Evolutionary conservation across 2,888 invertebrate genomes (phyloP), one percentile per base, ranked within the genome.

Genomic region (Nephrotoma guestfalica): DNA sequence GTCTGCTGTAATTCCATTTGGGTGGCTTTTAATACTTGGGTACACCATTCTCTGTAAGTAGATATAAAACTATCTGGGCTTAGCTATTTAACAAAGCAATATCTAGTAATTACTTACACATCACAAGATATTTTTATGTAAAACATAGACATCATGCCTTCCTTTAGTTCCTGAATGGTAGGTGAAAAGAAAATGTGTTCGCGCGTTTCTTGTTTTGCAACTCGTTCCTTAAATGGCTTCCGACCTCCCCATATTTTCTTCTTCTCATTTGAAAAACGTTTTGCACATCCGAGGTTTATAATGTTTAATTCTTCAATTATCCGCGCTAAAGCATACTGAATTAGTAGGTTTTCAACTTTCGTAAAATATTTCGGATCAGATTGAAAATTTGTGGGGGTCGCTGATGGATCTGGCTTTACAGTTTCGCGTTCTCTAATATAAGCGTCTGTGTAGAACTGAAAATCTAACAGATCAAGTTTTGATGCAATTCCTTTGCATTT

Each of bases 71-170:
- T 71, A 6, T 57, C 30, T 3, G 30, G 57, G 43, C 7, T 41
- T 57, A 40, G 41, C 43, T 40, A 30, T 41, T 41, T 18, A 86
- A 86, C 5, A 86, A 40, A 51, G 13, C 18, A 85, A 85, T 30
- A 45, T n/a, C 1, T 13, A 30, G 30, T 15, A 43, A 45, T 42
- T 7, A 86, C 86, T 86, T 86, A 88, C 88, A 87, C 87, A 84
- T 88, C 88, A n/a, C 87, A 51, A 84, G 87, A 41, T 0, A 88
- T 40, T 86, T 88, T 87, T n/a, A 87, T 47, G 57, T 87, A 87
- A 43, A 87, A 86, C 5, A 88, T 40, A 2, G 41, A n/a, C 15
- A 86, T 43, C 30, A 86, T 41, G 0, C 87, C 86, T 5, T 86
- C 84, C 57, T 87, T 87, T n/a, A 88, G 86, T 4, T 87, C 87